These are phyloP conservation scores for Molossus molossus DNA, from an alignment of 2,797 vertebrate genomes.

Conservation along the genomic window DNA sequence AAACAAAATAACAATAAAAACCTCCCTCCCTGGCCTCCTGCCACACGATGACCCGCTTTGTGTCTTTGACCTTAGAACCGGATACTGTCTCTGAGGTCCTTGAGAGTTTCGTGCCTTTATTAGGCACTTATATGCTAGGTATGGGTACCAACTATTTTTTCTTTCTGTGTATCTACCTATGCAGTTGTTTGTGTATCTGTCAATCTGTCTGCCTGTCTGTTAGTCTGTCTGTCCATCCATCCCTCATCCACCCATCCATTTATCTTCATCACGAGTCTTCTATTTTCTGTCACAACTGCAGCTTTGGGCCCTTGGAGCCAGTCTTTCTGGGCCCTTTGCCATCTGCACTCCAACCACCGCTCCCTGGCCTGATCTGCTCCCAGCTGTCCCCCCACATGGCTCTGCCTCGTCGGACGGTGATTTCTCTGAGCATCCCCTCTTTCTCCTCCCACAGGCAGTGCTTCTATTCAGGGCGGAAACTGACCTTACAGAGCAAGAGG, in stretches of 20 bases:
- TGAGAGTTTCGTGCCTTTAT: background rate
- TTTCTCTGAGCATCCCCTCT: background rate
- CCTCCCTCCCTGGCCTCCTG: background rate
- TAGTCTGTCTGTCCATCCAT: background rate
- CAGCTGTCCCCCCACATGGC: background rate
- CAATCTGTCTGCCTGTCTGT: background rate
- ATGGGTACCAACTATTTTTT: background rate
- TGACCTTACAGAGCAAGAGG: background rate
- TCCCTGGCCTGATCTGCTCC: background rate
- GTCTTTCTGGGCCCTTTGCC: rapidly evolving
- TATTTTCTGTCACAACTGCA: background rate
- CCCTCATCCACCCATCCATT: background rate
- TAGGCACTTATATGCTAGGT: background rate
- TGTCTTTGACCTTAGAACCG: slow-evolving; percentile 66
- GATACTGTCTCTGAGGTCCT: background rate
- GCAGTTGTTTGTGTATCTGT: background rate
- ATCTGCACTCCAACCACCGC: background rate
- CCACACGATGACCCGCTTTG: background rate
- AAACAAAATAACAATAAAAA: slow-evolving; percentile 53
- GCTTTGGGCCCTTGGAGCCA: background rate
- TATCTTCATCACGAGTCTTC: background rate
- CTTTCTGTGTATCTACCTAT: background rate
- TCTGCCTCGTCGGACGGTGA: background rate
- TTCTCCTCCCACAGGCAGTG: background rate
- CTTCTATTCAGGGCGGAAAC: slow-evolving; percentile 8